A percentile compares a stretch with the other conserved stretches of the same genome.
These are phyloP conservation scores for Leptinotarsa texana DNA, from an alignment of 1,140 invertebrate genomes.

Conservation along the genomic window DNA sequence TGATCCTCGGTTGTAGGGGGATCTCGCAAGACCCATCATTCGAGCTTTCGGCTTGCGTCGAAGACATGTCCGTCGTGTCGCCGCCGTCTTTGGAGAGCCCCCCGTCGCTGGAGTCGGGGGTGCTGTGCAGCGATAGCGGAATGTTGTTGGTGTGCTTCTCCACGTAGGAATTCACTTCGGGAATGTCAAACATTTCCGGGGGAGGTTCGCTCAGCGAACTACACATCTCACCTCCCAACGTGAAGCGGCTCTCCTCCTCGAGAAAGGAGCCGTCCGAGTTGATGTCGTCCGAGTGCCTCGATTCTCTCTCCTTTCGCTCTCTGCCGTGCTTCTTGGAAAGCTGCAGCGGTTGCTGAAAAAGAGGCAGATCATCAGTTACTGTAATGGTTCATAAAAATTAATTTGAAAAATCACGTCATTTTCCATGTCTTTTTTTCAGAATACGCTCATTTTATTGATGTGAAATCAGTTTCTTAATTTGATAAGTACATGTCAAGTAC, in stretches of 20 bases:
- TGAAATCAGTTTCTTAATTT: too few relatives aligned
- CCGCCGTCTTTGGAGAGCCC: conserved; percentile 31
- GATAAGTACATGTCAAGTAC: too few relatives aligned
- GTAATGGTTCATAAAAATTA: too few relatives aligned
- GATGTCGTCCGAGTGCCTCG: conserved; percentile 1
- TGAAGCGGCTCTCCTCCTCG: conserved; percentile 44
- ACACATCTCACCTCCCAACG: conserved; percentile 51
- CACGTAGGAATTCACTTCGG: conserved; percentile 1
- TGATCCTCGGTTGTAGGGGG: conserved; percentile 48
- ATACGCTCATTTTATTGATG: too few relatives aligned
- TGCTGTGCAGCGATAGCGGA: conserved; percentile 14
- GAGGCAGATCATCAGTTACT: too few relatives aligned
- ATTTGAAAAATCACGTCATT: too few relatives aligned
- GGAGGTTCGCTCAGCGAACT: conserved; percentile 54
- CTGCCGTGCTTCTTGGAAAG: background rate
- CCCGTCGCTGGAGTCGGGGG: conserved; percentile 19
- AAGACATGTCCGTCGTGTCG: conserved; percentile 36
- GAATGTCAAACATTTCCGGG: conserved; percentile 54
- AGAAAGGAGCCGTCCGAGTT: conserved; percentile 24
- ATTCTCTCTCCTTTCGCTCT: conserved; percentile 12
- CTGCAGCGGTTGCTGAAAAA: background rate
- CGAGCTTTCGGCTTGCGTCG: conserved; percentile 38
- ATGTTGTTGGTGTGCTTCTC: conserved; percentile 10
- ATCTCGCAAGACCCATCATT: conserved; percentile 49
- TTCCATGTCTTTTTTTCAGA: too few relatives aligned